phyloP scores from a whole-genome alignment of 2,888 invertebrate species.

The Kuschelorhynchus macadamiae region DNA sequence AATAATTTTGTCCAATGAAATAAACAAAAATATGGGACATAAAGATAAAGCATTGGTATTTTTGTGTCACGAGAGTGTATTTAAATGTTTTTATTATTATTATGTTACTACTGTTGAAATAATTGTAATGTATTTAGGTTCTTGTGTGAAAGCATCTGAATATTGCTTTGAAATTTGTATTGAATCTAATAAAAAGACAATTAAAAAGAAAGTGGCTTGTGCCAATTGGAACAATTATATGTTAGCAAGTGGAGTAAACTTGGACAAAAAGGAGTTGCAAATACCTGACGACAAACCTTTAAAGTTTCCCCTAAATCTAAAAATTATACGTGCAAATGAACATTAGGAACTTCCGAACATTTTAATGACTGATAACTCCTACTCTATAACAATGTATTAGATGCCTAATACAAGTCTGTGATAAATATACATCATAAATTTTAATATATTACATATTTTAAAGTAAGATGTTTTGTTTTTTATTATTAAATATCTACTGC shows the following conservation, averaged over 20 bases:
- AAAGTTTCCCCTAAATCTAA: slow-evolving; percentile 43
- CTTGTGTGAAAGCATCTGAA: slow-evolving; percentile 54
- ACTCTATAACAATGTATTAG: too few relatives aligned
- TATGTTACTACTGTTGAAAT: slow-evolving; percentile 59
- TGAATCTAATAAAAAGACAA: slow-evolving; percentile 36
- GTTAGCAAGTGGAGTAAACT: slow-evolving; percentile 53
- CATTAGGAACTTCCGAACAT: too few relatives aligned
- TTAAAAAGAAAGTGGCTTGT: slow-evolving; percentile 48
- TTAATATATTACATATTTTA: too few relatives aligned
- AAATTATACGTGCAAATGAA: slow-evolving; percentile 13
- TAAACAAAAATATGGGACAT: slow-evolving; percentile 49
- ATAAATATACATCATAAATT: too few relatives aligned
- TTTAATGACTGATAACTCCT: too few relatives aligned
- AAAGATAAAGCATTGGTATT: slow-evolving; percentile 57
- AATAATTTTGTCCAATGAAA: slow-evolving; percentile 51
- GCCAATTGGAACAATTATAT: slow-evolving; percentile 55
- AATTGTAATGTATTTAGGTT: slow-evolving; percentile 57
- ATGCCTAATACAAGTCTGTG: too few relatives aligned
- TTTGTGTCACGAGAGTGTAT: slow-evolving; percentile 56
- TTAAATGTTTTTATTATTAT: slow-evolving; percentile 59
- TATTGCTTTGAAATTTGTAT: slow-evolving; percentile 56
- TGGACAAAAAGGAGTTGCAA: slow-evolving; percentile 52
- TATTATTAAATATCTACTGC: too few relatives aligned
- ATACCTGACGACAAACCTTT: slow-evolving; percentile 44
- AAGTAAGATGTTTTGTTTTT: too few relatives aligned